Conservation (phyloP, 2,797 vertebrate genomes). For the Mus caroli region DNA sequence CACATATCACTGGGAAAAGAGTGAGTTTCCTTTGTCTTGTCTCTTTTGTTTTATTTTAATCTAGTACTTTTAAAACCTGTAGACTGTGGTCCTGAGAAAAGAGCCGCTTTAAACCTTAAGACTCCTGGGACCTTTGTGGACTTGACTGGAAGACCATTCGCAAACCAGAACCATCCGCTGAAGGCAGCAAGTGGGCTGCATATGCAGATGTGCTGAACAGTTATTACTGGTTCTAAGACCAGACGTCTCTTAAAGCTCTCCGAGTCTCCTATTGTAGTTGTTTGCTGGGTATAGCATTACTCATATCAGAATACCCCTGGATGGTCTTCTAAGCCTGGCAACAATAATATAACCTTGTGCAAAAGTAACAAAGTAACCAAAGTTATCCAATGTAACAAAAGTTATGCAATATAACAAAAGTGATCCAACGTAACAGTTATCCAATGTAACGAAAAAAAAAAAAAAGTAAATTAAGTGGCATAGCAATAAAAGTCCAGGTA, state of each 20-base stretch:
- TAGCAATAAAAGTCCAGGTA: not conserved
- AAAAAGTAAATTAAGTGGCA: not conserved
- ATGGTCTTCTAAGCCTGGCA: constrained; percentile 44
- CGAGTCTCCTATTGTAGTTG: not conserved
- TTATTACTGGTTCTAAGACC: not conserved
- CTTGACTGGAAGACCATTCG: not conserved
- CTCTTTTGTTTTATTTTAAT: not conserved
- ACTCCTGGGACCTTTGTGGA: not conserved
- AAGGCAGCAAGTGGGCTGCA: not conserved
- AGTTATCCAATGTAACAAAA: no score
- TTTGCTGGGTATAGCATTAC: not conserved
- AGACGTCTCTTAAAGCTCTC: not conserved
- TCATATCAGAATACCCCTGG: not conserved
- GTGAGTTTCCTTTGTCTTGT: not conserved
- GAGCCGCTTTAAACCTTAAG: not conserved
- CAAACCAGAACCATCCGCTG: not conserved
- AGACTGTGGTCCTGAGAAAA: not conserved
- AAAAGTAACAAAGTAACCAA: not conserved
- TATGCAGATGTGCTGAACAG: not conserved
- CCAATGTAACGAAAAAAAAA: no score
- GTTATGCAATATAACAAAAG: no score
- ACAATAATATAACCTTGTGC: not conserved
- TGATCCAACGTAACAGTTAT: no score
- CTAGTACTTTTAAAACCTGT: not conserved
- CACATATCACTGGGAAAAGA: not conserved